These are phyloP conservation scores for Cheilosia pagana DNA, from an alignment of 2,888 invertebrate genomes.

Conservation along the genomic window DNA sequence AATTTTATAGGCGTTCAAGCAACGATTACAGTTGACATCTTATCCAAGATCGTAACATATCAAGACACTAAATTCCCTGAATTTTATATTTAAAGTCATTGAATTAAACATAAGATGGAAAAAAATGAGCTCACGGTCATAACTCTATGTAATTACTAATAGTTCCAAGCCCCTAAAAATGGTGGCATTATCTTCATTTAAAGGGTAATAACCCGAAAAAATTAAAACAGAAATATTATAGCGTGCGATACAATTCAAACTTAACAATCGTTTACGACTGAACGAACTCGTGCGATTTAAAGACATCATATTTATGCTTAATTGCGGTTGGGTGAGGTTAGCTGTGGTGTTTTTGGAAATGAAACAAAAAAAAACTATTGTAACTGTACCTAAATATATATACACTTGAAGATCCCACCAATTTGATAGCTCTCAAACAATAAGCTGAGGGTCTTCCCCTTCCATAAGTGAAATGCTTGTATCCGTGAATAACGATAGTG, in stretches of 20 bases:
- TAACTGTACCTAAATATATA: too few relatives aligned
- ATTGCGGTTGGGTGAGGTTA: not conserved
- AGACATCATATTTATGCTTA: not conserved
- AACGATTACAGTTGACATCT: too few relatives aligned
- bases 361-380: too few relatives aligned
- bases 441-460: too few relatives aligned
- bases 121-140: not conserved
- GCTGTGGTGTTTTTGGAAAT: not conserved
- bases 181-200: not conserved
- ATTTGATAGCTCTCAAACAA: too few relatives aligned
- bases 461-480: too few relatives aligned
- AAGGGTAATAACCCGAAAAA: conserved; percentile 2
- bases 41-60: too few relatives aligned
- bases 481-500: too few relatives aligned
- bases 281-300: not conserved
- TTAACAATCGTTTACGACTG: not conserved
- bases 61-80: too few relatives aligned
- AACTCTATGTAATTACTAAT: not conserved
- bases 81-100: too few relatives aligned
- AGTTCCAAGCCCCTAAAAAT: not conserved
- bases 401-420: too few relatives aligned
- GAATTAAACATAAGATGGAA: not conserved
- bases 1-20: too few relatives aligned
- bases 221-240: not conserved
- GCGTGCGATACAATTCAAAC: not conserved